Evolutionary conservation across 2,888 invertebrate genomes (phyloP).

Genomic region (Myathropa florea): DNA sequence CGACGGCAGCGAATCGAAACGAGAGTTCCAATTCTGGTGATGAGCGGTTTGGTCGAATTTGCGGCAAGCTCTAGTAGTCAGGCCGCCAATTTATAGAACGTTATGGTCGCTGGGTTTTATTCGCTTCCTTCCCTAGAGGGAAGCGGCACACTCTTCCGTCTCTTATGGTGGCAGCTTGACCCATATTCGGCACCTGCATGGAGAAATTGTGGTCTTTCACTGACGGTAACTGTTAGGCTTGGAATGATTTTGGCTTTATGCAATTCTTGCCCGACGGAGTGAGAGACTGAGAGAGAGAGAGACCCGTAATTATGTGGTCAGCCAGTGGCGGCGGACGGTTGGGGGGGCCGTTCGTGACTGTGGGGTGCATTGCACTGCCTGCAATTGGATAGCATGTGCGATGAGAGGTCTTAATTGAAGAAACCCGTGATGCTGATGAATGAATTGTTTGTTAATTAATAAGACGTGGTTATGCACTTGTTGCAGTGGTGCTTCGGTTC

Average conservation of each 20-base stretch:
- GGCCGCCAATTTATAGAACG: slow-evolving; percentile 57
- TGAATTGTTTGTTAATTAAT: slow-evolving; percentile 64
- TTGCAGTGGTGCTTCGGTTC: slow-evolving; percentile 48
- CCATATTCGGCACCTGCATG: slow-evolving; percentile 36
- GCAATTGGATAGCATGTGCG: slow-evolving; percentile 2
- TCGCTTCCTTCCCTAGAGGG: slow-evolving; percentile 54
- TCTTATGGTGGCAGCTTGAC: slow-evolving; percentile 58
- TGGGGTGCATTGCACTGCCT: slow-evolving; percentile 46
- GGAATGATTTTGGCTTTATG: slow-evolving; percentile 60
- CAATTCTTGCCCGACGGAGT: slow-evolving; percentile 37
- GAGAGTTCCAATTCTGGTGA: slow-evolving; percentile 60
- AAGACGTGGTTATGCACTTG: slow-evolving; percentile 48
- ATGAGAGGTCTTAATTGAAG: slow-evolving; percentile 47
- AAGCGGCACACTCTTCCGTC: not conserved
- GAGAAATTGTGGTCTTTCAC: slow-evolving; percentile 64
- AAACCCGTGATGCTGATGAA: slow-evolving; percentile 43
- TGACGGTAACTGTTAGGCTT: slow-evolving; percentile 45
- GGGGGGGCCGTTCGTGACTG: not conserved
- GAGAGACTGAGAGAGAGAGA: not conserved
- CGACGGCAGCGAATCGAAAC: slow-evolving; percentile 30
- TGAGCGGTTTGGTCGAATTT: slow-evolving; percentile 60
- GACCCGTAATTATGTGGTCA: slow-evolving; percentile 19
- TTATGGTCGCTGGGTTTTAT: slow-evolving; percentile 62
- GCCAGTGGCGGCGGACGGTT: not conserved
- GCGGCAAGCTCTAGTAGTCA: slow-evolving; percentile 21